Percentiles rank a stretch among this genome's conserved stretches.
These are phyloP conservation scores for Acanthopleura granulata DNA, from an alignment of 2,888 invertebrate genomes.

Conservation along the genomic window DNA sequence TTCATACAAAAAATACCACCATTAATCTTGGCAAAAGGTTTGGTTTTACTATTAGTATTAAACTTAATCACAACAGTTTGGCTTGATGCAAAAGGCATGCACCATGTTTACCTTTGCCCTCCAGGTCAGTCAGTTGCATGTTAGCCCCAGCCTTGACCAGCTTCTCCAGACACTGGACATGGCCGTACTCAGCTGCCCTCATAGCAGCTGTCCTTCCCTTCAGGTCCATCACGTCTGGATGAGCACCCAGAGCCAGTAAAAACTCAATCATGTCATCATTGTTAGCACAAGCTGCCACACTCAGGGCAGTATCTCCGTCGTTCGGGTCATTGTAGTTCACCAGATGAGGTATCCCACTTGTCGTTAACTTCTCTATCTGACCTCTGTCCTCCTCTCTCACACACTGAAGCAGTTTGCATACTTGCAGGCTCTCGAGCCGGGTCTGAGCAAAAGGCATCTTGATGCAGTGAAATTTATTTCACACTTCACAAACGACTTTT, in stretches of 20 bases:
- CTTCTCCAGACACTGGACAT: constrained; percentile 66
- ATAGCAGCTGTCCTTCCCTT: constrained; percentile 68
- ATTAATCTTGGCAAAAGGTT: no score
- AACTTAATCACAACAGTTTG: no score
- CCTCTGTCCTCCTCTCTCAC: constrained; percentile 64
- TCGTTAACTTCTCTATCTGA: constrained; percentile 65
- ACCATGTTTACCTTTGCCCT: constrained; percentile 64
- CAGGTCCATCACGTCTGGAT: constrained; percentile 69
- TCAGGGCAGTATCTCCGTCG: constrained; percentile 66
- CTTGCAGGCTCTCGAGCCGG: constrained; percentile 66
- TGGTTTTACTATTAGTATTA: no score
- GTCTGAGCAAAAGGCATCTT: constrained; percentile 67
- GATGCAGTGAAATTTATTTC: background rate
- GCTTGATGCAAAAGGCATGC: no score
- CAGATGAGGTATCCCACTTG: constrained; percentile 66
- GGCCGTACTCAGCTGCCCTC: constrained; percentile 69
- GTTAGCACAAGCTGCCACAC: constrained; percentile 65
- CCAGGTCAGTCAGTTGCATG: constrained; percentile 64
- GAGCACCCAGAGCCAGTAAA: constrained; percentile 65
- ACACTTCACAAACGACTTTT: no score
- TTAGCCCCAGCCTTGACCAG: constrained; percentile 62
- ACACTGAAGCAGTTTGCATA: constrained; percentile 69
- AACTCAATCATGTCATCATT: constrained; percentile 69
- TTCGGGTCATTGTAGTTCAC: constrained; percentile 68
- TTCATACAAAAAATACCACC: no score